A percentile compares a stretch with the other conserved stretches of the same genome.
Conservation (phyloP, 2,797 vertebrate genomes). For the Agapornis canus region DNA sequence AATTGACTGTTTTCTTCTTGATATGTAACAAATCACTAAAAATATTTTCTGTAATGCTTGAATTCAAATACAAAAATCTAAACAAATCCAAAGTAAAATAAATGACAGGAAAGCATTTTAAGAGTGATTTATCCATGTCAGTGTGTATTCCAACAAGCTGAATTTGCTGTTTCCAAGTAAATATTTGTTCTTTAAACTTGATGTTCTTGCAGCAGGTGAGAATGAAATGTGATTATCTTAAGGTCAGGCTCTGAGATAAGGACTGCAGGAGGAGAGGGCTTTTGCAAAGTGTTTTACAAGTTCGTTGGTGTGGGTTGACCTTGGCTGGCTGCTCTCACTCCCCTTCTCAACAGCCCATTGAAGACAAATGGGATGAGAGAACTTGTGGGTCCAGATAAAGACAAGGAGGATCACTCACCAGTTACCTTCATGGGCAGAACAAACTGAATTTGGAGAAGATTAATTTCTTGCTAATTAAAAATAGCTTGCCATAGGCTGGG, state of each 20-base stretch:
- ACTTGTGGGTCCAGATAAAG: background rate
- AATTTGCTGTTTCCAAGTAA: background rate
- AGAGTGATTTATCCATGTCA: background rate
- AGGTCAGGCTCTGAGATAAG: background rate
- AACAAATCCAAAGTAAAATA: background rate
- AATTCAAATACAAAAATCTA: background rate
- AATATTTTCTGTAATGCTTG: background rate
- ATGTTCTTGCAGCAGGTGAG: background rate
- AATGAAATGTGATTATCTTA: background rate
- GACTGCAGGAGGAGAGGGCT: background rate
- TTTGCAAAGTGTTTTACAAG: background rate
- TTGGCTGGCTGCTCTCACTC: background rate
- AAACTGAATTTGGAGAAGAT: background rate
- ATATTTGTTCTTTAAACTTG: background rate
- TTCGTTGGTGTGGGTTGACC: background rate
- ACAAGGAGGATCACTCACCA: background rate
- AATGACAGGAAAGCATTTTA: background rate
- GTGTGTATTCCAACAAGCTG: background rate
- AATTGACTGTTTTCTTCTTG: background rate
- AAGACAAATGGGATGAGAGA: background rate
- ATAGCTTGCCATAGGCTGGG: background rate
- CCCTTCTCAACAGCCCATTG: background rate
- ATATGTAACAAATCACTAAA: background rate
- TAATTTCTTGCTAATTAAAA: background rate
- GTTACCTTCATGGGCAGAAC: background rate